Evolutionary conservation across 2,113 vertebrate genomes (phyloP).

Genomic region (Ornithorhynchus anatinus): DNA sequence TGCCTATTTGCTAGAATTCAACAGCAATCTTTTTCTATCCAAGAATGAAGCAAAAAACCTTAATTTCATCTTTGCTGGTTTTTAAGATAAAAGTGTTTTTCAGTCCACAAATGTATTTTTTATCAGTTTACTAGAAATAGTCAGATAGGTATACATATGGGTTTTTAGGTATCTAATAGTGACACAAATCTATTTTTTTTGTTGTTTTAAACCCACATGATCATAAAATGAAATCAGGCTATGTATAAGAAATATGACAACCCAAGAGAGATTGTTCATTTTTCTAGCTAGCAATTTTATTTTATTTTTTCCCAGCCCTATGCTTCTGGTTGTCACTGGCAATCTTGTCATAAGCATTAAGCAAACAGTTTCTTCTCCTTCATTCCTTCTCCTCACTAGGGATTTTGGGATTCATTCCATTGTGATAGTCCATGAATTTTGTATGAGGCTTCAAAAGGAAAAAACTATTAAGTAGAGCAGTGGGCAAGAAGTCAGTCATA

Average conservation of each 20-base stretch:
- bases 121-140: too few species aligned
- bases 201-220: background rate
- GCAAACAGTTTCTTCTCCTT: background rate
- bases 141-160: too few species aligned
- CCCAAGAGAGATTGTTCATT: background rate
- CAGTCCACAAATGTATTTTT: too few species aligned
- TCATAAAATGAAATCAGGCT: accelerated
- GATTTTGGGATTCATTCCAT: background rate
- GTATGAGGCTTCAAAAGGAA: background rate
- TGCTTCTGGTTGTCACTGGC: background rate
- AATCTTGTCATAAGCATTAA: background rate
- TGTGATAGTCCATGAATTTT: background rate
- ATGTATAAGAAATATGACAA: background rate
- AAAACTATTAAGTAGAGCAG: background rate
- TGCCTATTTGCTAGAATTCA: too few species aligned
- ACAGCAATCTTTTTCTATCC: too few species aligned
- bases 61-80: too few species aligned
- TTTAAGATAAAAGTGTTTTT: too few species aligned
- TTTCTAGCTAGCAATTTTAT: background rate
- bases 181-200: too few species aligned
- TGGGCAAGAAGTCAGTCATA: background rate
- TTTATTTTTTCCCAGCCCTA: background rate
- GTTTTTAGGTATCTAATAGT: too few species aligned
- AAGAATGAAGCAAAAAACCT: too few species aligned
- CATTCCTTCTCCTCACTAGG: background rate